Evolutionary conservation across 1,140 invertebrate genomes (phyloP), one percentile per base, ranked within the genome.

Genomic region (Catajapyx aquilonaris): DNA sequence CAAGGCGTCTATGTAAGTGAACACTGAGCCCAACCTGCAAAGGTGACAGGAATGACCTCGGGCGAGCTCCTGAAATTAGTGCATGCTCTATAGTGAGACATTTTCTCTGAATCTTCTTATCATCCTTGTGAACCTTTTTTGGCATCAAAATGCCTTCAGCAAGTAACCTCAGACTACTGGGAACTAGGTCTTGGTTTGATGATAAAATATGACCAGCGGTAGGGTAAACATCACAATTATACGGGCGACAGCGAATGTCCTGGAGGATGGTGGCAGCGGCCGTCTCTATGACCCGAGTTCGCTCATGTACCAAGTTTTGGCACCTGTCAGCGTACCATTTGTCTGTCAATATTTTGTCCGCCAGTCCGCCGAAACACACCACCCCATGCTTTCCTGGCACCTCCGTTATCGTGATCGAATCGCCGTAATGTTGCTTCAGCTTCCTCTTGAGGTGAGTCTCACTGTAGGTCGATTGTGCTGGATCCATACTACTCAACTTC

Each of bases 1-100:
- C 45, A 45, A 46, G 48, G 2, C 42, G 44, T 28, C 45, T 40
- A 23, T 52, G 47, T 20, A 46, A 7, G 22, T 52, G 46, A 3
- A 52, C 38, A 13, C 40, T 45, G 19, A 48, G 20, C 2, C 47
- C 48, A 11, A 48, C 13, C 11, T 50, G 50, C 11, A 52, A 32
- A 19, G 45, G 47, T 37, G 43, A 34, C 11, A 52, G 13, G 9
- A 52, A 20, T 4, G 22, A 40, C 33, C 41, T 41, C 31, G 51
- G 48, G 39, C 43, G 21, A 11, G 35, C 19, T 7, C 44, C 35
- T 40, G 50, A 41, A n/a, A 49, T 43, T 16, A 49, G 44, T n/a
- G 44, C 38, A 28, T 52, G 50, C 19, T 41, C 46, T 23, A 50
- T 37, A 1, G 44, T 38, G 13, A 20, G n/a, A 2, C 22, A 15